Evolutionary conservation across 2,113 vertebrate genomes (phyloP).

Genomic region (Eonycteris spelaea): DNA sequence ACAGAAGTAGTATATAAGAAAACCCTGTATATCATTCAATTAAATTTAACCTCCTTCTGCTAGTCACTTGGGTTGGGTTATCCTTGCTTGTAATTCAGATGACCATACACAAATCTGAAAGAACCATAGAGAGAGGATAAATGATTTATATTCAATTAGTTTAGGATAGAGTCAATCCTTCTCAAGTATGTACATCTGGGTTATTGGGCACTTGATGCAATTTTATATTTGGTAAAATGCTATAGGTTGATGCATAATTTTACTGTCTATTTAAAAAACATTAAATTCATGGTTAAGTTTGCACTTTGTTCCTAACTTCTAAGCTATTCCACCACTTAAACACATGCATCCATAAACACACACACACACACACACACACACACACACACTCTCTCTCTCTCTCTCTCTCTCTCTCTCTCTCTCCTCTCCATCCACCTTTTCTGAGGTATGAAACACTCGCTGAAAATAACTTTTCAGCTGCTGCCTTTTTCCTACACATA

Average conservation of each 20-base stretch:
- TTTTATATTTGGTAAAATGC: neutral
- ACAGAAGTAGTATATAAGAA: neutral
- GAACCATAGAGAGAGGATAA: neutral
- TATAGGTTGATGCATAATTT: neutral
- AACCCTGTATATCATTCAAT: neutral
- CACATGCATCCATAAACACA: neutral
- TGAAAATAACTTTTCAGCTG: neutral
- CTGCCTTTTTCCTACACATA: neutral
- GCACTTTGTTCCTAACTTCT: neutral
- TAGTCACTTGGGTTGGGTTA: neutral
- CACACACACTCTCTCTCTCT: neutral
- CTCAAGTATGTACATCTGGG: neutral
- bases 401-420: no score
- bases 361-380: neutral
- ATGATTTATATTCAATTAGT: neutral
- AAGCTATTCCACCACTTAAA: neutral
- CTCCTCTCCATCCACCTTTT: no score
- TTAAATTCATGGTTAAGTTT: neutral
- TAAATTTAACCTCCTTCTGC: neutral
- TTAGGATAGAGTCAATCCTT: neutral
- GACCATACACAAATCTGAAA: neutral
- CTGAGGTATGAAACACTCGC: neutral
- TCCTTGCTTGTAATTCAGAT: no score
- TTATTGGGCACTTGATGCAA: neutral
- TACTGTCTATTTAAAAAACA: neutral